Evolutionary conservation across 2,113 vertebrate species (phyloP), one percentile per base, ranked within the genome.

Genomic region (Orientallactaga bullata): DNA sequence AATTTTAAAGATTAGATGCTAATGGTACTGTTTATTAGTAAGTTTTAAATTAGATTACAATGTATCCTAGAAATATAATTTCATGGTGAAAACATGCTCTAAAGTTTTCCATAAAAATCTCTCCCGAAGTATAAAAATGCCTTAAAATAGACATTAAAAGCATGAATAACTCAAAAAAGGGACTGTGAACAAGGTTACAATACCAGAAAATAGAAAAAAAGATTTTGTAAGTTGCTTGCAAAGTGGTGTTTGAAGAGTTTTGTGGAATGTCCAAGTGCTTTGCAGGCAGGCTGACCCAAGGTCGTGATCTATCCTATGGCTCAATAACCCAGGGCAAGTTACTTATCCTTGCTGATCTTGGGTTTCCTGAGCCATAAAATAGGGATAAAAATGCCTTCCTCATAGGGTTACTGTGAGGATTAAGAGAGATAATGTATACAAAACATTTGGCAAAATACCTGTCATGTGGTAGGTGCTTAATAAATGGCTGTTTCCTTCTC

Each of bases 281-380:
- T 74, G 63, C 76, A 47, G 63, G 89, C 32, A 82, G 60, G 71
- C 47, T 80, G 88, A 94, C 10, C 71, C 84, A 73, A 83, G 74
- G 92, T 95, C 94, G 69, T 61, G 94, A 92, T 88, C 63, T 73
- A 72, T 32, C 32, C 65, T 78, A 61, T 42, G 88, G 83, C 58
- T 84, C 47, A 32, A 39, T 92, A 95, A 95, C 92, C 89, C 66
- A 77, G 90, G 92, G 93, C 85, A 90, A 88, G 85, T 77, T 90
- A 60, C 74, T 96, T 94, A 96, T 95, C 95, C 88, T 85, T 13
- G 55, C 66, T 86, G 88, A 95, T 95, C 76, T 95, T 89, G 61
- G 77, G 93, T 96, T 97, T 96, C 96, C 95, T 97, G 87, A 86
- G 85, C 94, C 94, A 92, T 93, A 95, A 94, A 95, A 93, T 88